These are phyloP conservation scores for Dolichopus griseipennis DNA, from an alignment of 2,888 invertebrate genomes.

Conservation along the genomic window DNA sequence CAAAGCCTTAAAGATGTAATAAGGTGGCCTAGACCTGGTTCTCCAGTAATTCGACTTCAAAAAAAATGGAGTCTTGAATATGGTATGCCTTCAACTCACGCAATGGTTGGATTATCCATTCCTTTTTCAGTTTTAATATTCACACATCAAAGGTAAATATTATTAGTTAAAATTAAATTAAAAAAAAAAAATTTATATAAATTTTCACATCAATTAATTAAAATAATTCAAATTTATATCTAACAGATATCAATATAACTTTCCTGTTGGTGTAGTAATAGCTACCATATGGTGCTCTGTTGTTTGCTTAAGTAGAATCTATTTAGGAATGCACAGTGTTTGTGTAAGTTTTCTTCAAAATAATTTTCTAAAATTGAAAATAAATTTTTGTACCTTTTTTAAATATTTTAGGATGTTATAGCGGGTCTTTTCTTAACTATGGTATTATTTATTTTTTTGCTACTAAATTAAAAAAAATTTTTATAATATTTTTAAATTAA, in stretches of 20 bases:
- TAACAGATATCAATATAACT: conserved; percentile 69
- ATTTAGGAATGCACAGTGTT: conserved; percentile 89
- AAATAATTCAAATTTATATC: no score
- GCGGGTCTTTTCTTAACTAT: conserved; percentile 65
- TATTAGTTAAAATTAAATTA: neutral
- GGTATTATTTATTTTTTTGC: conserved; percentile 22
- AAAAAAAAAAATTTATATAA: neutral
- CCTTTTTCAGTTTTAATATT: conserved; percentile 77
- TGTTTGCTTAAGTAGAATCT: conserved; percentile 76
- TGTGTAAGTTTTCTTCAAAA: conserved; percentile 53
- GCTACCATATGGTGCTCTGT: conserved; percentile 63
- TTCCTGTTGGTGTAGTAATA: conserved; percentile 49
- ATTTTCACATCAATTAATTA: no score
- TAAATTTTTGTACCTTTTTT: no score
- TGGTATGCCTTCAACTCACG: conserved; percentile 93
- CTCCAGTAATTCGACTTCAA: conserved; percentile 75
- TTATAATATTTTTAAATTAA: no score
- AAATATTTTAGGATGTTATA: conserved; percentile 63
- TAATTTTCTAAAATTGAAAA: no score
- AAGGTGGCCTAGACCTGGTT: conserved; percentile 76
- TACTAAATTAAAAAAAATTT: neutral
- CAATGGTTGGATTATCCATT: conserved; percentile 81
- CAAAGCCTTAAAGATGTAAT: conserved; percentile 85
- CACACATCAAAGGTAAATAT: conserved; percentile 52
- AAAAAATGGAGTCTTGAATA: conserved; percentile 85